phyloP scores from a whole-genome alignment of 2,113 vertebrate genomes.

The Pluvialis apricaria region DNA sequence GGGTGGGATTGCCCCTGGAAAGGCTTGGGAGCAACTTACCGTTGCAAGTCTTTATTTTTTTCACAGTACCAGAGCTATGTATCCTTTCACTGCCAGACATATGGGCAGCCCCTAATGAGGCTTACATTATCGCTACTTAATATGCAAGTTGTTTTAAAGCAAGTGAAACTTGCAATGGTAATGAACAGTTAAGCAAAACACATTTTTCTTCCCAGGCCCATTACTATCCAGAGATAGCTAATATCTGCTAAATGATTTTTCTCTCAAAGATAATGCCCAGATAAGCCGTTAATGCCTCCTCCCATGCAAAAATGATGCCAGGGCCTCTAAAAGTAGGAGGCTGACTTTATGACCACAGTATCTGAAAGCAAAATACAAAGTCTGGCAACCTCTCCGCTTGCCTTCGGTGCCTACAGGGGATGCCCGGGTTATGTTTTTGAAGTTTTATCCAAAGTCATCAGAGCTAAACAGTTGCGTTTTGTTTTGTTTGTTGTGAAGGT shows the following conservation, averaged over 20 bases:
- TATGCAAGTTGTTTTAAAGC: constrained; percentile 59
- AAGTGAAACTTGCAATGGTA: constrained; percentile 23
- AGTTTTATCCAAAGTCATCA: not conserved
- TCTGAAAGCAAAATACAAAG: not conserved
- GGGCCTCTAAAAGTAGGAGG: not conserved
- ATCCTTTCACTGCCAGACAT: not conserved
- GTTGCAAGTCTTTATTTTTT: not conserved
- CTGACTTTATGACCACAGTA: not conserved
- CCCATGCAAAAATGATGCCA: not conserved
- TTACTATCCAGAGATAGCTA: constrained; percentile 25
- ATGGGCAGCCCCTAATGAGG: constrained; percentile 50
- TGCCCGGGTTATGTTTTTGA: not conserved
- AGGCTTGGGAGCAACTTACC: not conserved
- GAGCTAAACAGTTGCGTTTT: not conserved
- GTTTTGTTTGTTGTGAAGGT: not conserved
- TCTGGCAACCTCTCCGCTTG: not conserved
- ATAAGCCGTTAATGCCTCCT: not conserved
- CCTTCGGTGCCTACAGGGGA: not conserved
- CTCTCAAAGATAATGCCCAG: not conserved
- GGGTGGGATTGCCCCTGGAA: not conserved
- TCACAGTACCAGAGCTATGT: not conserved
- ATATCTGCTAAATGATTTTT: constrained; percentile 45
- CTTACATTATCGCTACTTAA: constrained; percentile 58
- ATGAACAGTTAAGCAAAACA: constrained; percentile 49
- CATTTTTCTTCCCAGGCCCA: constrained; percentile 40